phyloP scores from a whole-genome alignment of 2,113 vertebrate species.

The Cygnus atratus region DNA sequence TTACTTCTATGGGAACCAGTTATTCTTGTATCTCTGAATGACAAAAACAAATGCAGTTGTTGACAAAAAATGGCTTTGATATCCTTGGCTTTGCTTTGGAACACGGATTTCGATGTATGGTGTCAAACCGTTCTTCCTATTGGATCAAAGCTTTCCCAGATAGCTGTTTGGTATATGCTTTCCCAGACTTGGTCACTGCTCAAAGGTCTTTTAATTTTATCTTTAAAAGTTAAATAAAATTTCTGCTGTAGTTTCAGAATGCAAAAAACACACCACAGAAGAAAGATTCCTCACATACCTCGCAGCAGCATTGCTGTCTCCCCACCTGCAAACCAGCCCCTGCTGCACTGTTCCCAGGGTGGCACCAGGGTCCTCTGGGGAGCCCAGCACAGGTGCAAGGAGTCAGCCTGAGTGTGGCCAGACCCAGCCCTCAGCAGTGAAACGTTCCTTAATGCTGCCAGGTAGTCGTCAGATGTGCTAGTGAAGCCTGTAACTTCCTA shows the following conservation, averaged over 20 bases:
- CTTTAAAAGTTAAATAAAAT: background rate
- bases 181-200: background rate
- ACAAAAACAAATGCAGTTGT: background rate
- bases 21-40: background rate
- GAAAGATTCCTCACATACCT: background rate
- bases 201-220: background rate
- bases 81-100: background rate
- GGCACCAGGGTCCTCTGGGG: background rate
- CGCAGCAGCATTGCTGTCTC: background rate
- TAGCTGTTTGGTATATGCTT: background rate
- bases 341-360: background rate
- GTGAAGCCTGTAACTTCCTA: background rate
- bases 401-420: rapidly evolving
- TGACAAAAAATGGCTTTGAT: background rate
- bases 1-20: background rate
- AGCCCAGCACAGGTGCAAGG: background rate
- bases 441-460: background rate
- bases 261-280: background rate
- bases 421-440: background rate
- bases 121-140: background rate
- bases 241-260: background rate
- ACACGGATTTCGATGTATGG: background rate
- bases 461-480: background rate
- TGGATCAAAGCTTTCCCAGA: background rate
- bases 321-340: background rate